Percentiles rank a stretch among this genome's conserved stretches.
These are phyloP conservation scores for Cynodonichthys magdalenae DNA, from an alignment of 2,797 vertebrate genomes.

Conservation along the genomic window DNA sequence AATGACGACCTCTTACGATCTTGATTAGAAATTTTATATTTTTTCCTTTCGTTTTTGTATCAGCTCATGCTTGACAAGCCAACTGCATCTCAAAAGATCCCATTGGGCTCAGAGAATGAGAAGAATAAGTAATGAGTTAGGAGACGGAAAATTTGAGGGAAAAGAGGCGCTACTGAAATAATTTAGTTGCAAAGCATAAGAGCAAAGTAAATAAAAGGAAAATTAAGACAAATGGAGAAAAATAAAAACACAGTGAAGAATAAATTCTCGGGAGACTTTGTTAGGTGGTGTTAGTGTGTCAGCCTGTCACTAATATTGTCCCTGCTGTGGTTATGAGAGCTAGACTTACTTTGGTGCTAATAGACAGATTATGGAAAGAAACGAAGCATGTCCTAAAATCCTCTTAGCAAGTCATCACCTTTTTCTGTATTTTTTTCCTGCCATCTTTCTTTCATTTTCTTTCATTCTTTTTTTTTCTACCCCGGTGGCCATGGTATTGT, in stretches of 20 bases:
- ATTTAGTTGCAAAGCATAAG: slow-evolving; percentile 20
- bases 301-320: slow-evolving; percentile 81
- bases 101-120: slow-evolving; percentile 15
- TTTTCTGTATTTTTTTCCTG: slow-evolving; percentile 79
- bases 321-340: slow-evolving; percentile 82
- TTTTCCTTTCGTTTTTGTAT: slow-evolving; percentile 21
- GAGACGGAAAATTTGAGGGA: slow-evolving; percentile 3
- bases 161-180: slow-evolving; percentile 9
- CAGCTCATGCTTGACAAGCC: slow-evolving; percentile 56
- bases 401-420: slow-evolving; percentile 78
- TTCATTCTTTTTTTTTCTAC: slow-evolving; percentile 51
- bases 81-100: slow-evolving; percentile 55
- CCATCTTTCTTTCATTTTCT: slow-evolving; percentile 69
- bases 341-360: slow-evolving; percentile 85
- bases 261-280: slow-evolving; percentile 73
- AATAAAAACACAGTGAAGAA: slow-evolving; percentile 60
- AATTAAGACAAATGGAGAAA: slow-evolving; percentile 26
- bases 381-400: slow-evolving; percentile 86
- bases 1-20: slow-evolving; percentile 54
- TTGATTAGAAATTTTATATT: slow-evolving; percentile 67
- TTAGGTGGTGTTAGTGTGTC: slow-evolving; percentile 75
- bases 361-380: slow-evolving; percentile 86
- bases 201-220: slow-evolving; percentile 20
- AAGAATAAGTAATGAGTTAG: slow-evolving; percentile 17
- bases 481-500: slow-evolving; percentile 74